These are phyloP conservation scores for Polylopha cassiicola DNA, from an alignment of 2,888 invertebrate genomes.

Conservation along the genomic window DNA sequence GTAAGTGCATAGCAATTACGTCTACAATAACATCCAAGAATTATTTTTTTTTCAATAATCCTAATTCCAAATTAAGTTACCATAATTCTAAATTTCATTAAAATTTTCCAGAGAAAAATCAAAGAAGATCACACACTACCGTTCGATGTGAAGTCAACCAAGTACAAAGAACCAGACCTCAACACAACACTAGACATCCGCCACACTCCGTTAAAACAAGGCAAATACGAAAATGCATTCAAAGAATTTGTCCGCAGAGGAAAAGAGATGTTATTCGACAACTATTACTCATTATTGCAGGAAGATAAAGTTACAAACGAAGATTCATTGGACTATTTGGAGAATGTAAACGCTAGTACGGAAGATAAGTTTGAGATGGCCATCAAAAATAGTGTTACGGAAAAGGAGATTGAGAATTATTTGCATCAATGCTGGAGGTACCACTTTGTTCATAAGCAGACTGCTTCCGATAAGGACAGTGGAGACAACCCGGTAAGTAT, in stretches of 20 bases:
- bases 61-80: no score
- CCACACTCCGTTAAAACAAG: conserved; percentile 52
- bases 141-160: conserved; percentile 45
- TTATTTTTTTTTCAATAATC: no score
- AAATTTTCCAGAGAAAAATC: conserved; percentile 52
- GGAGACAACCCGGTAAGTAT: conserved; percentile 41
- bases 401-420: conserved; percentile 63
- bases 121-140: conserved; percentile 56
- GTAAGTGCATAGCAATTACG: no score
- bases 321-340: conserved; percentile 48
- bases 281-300: conserved; percentile 42
- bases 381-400: conserved; percentile 45
- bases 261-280: conserved; percentile 59
- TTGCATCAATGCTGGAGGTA: conserved; percentile 65
- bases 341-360: conserved; percentile 55
- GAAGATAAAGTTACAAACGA: conserved; percentile 33
- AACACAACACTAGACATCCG: conserved; percentile 53
- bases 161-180: conserved; percentile 47
- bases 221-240: conserved; percentile 56
- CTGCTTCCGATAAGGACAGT: conserved; percentile 33
- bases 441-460: conserved; percentile 50
- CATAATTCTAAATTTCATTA: no score
- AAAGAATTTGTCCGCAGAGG: conserved; percentile 60
- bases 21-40: no score
- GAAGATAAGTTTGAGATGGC: conserved; percentile 63